Conservation (phyloP, 2,113 vertebrate genomes). For the Trichechus manatus region DNA sequence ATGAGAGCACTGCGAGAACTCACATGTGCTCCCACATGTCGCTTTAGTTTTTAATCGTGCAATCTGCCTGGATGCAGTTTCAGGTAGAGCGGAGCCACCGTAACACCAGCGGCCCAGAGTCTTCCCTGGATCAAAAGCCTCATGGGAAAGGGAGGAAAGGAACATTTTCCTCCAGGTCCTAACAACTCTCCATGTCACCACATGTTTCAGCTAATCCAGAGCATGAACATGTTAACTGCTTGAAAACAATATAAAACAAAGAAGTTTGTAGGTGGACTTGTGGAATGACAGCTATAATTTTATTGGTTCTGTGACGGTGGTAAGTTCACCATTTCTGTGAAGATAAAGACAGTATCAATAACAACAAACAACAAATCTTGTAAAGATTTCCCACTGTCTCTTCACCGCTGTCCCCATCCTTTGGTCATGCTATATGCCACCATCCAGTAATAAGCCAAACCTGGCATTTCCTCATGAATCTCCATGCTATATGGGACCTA, state of each 20-base stretch:
- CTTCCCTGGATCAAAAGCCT: background rate
- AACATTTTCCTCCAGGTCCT: background rate
- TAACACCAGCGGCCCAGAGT: background rate
- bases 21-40: fast-evolving
- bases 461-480: background rate
- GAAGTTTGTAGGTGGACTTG: background rate
- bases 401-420: fast-evolving
- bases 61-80: background rate
- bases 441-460: background rate
- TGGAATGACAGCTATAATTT: background rate
- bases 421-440: background rate
- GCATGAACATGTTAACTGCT: background rate
- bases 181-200: background rate
- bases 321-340: background rate
- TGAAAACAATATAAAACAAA: background rate
- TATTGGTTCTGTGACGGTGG: background rate
- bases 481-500: background rate
- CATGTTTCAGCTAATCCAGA: background rate
- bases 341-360: background rate
- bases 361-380: background rate
- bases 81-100: background rate
- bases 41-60: background rate
- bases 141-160: background rate
- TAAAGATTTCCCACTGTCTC: background rate
- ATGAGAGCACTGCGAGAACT: background rate